phyloP scores from a whole-genome alignment of 2,888 invertebrate genomes.

The Zygaena filipendulae region DNA sequence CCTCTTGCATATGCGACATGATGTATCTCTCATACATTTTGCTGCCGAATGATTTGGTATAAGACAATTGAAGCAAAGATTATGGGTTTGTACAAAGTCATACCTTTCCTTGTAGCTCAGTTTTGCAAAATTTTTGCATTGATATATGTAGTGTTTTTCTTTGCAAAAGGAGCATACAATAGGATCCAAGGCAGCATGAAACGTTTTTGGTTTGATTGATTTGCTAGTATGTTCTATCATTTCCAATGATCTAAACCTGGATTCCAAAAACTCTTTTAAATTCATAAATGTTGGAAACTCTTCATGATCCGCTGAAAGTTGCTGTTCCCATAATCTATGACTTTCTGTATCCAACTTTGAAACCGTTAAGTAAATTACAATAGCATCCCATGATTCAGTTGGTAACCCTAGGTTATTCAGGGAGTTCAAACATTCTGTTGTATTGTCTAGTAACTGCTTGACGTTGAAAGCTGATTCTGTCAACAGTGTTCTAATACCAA shows the following conservation, averaged over 20 bases:
- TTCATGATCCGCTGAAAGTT: slow-evolving; percentile 8
- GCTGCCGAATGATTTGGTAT: slow-evolving; percentile 10
- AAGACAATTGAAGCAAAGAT: slow-evolving; percentile 12
- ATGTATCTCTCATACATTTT: slow-evolving; percentile 11
- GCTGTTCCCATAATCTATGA: slow-evolving; percentile 13
- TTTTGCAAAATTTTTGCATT: slow-evolving; percentile 12
- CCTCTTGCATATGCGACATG: slow-evolving; percentile 4
- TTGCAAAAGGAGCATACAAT: slow-evolving; percentile 9
- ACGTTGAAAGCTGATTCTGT: background rate
- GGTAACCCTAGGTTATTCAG: slow-evolving; percentile 7
- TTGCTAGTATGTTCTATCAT: slow-evolving; percentile 6
- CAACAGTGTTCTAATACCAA: background rate
- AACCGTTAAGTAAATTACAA: slow-evolving; percentile 7
- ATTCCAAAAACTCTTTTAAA: slow-evolving; percentile 17
- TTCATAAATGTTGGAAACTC: slow-evolving; percentile 11
- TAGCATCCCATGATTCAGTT: slow-evolving; percentile 7
- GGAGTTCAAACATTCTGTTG: slow-evolving; percentile 6
- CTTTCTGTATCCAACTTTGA: slow-evolving; percentile 19
- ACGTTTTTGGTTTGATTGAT: background rate
- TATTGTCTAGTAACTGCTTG: slow-evolving; percentile 9
- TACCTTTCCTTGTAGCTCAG: slow-evolving; percentile 1
- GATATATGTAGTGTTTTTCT: slow-evolving; percentile 8
- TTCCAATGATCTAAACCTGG: slow-evolving; percentile 19
- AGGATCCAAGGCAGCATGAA: background rate
- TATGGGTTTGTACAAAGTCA: slow-evolving; percentile 2